Evolutionary conservation across 2,113 vertebrate genomes (phyloP).

Genomic region (Lonchura striata): DNA sequence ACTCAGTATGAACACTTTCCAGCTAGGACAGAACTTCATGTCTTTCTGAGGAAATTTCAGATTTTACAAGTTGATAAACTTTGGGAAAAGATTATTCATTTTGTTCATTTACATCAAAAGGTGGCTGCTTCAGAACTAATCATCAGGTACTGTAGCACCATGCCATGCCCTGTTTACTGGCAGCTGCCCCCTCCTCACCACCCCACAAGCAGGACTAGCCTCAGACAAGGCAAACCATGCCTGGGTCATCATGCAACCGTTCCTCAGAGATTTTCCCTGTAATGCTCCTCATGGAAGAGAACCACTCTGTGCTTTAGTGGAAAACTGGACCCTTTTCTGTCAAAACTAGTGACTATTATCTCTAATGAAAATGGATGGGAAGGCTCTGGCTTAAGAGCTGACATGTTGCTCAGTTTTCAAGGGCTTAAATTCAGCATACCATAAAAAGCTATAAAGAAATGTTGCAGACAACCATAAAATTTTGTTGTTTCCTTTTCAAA

Average conservation of each 20-base stretch:
- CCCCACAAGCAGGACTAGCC: accelerated
- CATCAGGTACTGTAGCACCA: accelerated
- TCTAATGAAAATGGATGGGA: neutral
- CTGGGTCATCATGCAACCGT: accelerated
- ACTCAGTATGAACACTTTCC: neutral
- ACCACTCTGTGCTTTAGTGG: neutral
- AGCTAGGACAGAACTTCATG: neutral
- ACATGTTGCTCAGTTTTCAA: neutral
- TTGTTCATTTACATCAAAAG: neutral
- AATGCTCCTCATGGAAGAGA: neutral
- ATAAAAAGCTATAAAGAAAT: neutral
- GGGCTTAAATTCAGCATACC: neutral
- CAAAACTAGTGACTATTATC: neutral
- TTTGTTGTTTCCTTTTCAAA: neutral
- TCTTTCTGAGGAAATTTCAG: neutral
- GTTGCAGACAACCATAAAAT: neutral
- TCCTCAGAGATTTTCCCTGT: neutral
- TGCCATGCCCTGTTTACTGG: neutral
- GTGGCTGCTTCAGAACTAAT: neutral
- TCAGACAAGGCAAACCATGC: neutral
- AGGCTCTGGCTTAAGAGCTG: neutral
- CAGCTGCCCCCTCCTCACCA: neutral
- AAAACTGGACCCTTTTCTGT: neutral
- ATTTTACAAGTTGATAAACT: neutral
- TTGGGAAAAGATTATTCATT: neutral